phyloP scores from a whole-genome alignment of 2,888 invertebrate species.

The Hirtodrosophila alboralis region DNA sequence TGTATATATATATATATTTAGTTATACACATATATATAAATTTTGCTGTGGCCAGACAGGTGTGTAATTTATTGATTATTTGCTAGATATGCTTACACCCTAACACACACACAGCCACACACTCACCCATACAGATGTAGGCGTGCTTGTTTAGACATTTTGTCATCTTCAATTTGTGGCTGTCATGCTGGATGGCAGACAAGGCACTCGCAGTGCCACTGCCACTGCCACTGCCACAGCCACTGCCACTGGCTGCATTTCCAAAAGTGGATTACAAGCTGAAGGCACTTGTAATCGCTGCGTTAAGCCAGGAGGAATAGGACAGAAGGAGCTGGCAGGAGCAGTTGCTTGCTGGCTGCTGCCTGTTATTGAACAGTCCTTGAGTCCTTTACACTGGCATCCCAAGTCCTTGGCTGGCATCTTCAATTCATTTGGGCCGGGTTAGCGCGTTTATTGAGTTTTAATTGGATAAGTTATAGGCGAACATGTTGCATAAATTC shows the following conservation, averaged over 20 bases:
- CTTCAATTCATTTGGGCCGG: neutral
- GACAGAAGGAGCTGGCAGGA: no score
- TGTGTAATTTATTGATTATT: conserved; percentile 84
- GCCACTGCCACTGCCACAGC: conserved; percentile 9
- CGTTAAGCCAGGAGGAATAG: conserved; percentile 80
- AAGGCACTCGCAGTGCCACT: conserved; percentile 26
- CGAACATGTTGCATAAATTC: conserved; percentile 80
- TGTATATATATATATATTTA: conserved; percentile 8
- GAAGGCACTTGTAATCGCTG: conserved; percentile 80
- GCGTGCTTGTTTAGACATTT: conserved; percentile 78
- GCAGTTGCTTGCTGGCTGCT: conserved; percentile 22
- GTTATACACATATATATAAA: conserved; percentile 21
- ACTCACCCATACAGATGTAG: conserved; percentile 19
- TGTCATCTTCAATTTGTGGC: conserved; percentile 81
- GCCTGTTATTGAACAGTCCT: conserved; percentile 64
- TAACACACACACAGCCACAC: conserved; percentile 4
- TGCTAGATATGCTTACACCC: conserved; percentile 62
- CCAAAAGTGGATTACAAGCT: conserved; percentile 80
- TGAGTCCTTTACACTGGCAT: conserved; percentile 46
- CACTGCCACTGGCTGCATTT: conserved; percentile 66
- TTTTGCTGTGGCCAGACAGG: conserved; percentile 81
- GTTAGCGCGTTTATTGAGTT: conserved; percentile 76
- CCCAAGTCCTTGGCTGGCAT: conserved; percentile 10
- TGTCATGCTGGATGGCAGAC: conserved; percentile 68
- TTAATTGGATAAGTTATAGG: conserved; percentile 80